Evolutionary conservation across 1,140 invertebrate species (phyloP).

Genomic region (Dendrolimus kikuchii): DNA sequence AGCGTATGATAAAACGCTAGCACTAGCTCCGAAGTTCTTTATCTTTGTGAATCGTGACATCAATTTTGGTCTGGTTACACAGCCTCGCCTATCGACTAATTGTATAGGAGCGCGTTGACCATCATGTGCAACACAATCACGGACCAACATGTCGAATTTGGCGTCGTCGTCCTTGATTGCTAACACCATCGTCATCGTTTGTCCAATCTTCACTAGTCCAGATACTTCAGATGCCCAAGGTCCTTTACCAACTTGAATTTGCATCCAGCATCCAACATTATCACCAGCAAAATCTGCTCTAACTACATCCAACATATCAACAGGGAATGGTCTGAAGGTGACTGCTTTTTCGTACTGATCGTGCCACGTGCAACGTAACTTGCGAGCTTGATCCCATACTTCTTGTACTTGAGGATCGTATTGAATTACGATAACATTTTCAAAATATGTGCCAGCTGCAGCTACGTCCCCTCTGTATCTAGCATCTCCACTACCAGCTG

Average conservation of each 20-base stretch:
- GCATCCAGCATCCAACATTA: slow-evolving; percentile 97
- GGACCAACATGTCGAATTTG: slow-evolving; percentile 96
- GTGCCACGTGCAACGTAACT: slow-evolving; percentile 95
- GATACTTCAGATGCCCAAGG: slow-evolving; percentile 97
- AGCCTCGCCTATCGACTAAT: slow-evolving; percentile 93
- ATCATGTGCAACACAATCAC: slow-evolving; percentile 95
- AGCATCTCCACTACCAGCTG: slow-evolving; percentile 91
- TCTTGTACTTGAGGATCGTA: slow-evolving; percentile 97
- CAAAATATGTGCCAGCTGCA: slow-evolving; percentile 93
- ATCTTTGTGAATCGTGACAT: slow-evolving; percentile 97
- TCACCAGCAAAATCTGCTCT: slow-evolving; percentile 95
- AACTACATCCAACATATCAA: slow-evolving; percentile 96
- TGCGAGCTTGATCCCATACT: slow-evolving; percentile 96
- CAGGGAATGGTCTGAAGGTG: slow-evolving; percentile 94
- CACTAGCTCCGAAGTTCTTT: slow-evolving; percentile 94
- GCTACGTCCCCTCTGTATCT: slow-evolving; percentile 87
- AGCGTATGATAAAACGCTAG: slow-evolving; percentile 92
- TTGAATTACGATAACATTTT: slow-evolving; percentile 95
- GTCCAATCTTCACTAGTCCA: slow-evolving; percentile 94
- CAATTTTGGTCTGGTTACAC: slow-evolving; percentile 91
- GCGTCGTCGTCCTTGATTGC: slow-evolving; percentile 97
- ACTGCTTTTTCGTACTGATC: slow-evolving; percentile 97
- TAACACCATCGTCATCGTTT: slow-evolving; percentile 97
- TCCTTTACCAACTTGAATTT: slow-evolving; percentile 94
- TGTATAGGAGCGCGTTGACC: slow-evolving; percentile 96